Conservation (phyloP, 1,140 invertebrate species). For the Hylaeus volcanicus region DNA sequence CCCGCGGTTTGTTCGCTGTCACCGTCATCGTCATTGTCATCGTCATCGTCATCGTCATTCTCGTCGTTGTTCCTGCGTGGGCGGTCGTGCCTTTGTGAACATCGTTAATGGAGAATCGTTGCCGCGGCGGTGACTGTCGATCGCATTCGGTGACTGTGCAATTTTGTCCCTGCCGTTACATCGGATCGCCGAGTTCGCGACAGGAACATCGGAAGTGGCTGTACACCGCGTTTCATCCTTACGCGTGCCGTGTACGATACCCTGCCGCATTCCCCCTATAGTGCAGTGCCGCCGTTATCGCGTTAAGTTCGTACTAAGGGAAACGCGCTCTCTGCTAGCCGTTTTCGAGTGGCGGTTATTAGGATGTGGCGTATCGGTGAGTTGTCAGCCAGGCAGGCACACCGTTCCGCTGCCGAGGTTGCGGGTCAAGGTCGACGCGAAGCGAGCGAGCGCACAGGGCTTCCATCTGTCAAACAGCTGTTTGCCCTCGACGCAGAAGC, state of each 20-base stretch:
- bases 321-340: slow-evolving; percentile 38
- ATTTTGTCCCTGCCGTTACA: slow-evolving; percentile 58
- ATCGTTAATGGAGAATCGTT: slow-evolving; percentile 69
- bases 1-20: neutral
- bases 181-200: slow-evolving; percentile 15
- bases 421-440: slow-evolving; percentile 77
- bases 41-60: neutral
- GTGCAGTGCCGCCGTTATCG: slow-evolving; percentile 29
- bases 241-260: slow-evolving; percentile 38
- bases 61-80: slow-evolving; percentile 59
- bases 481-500: slow-evolving; percentile 69
- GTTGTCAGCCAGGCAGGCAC: slow-evolving; percentile 58
- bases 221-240: slow-evolving; percentile 18
- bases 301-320: slow-evolving; percentile 24
- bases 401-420: slow-evolving; percentile 67
- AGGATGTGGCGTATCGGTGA: slow-evolving; percentile 75
- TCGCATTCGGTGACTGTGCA: slow-evolving; percentile 70
- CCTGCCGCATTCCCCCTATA: slow-evolving; percentile 29
- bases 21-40: neutral
- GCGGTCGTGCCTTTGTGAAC: slow-evolving; percentile 62
- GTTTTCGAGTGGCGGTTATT: slow-evolving; percentile 54
- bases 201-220: slow-evolving; percentile 24
- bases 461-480: slow-evolving; percentile 80
- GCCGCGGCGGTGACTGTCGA: slow-evolving; percentile 59
- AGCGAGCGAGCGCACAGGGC: slow-evolving; percentile 57